These are phyloP conservation scores for Chrysemys picta DNA, from an alignment of 2,113 vertebrate genomes.

Conservation along the genomic window DNA sequence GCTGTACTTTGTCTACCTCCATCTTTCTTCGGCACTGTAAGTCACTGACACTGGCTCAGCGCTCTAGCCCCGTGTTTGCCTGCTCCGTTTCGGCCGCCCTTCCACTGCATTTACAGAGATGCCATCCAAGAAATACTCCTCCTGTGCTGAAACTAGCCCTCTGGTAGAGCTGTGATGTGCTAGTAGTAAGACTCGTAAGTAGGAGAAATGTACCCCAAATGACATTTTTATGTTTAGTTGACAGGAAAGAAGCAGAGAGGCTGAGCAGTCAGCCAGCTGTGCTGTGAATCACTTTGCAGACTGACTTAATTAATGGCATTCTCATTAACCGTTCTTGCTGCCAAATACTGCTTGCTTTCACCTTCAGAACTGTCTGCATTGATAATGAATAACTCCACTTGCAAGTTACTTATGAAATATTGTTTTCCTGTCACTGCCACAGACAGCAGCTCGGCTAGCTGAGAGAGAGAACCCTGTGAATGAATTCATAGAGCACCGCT, in stretches of 20 bases:
- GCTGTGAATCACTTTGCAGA: background rate
- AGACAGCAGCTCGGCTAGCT: background rate
- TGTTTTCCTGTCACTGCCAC: background rate
- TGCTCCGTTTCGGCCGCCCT: background rate
- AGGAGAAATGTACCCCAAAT: background rate
- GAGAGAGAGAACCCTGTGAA: background rate
- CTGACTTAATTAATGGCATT: conserved; percentile 61
- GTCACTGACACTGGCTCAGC: background rate
- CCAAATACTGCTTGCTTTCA: conserved; percentile 58
- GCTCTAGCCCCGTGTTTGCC: background rate
- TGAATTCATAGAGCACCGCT: background rate
- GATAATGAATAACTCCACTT: conserved; percentile 10
- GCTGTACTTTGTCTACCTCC: background rate
- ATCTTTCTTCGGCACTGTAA: background rate
- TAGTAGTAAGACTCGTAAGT: background rate
- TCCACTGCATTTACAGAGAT: background rate
- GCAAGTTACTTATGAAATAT: conserved; percentile 4
- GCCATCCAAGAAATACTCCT: background rate
- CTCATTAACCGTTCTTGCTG: conserved; percentile 70
- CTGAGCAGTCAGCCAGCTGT: background rate
- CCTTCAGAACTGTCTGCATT: conserved; percentile 50
- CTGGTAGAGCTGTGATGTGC: background rate
- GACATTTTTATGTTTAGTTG: background rate
- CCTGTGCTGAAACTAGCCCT: background rate
- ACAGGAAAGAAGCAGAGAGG: background rate